phyloP scores from a whole-genome alignment of 2,113 vertebrate genomes.

The Neogale vison region DNA sequence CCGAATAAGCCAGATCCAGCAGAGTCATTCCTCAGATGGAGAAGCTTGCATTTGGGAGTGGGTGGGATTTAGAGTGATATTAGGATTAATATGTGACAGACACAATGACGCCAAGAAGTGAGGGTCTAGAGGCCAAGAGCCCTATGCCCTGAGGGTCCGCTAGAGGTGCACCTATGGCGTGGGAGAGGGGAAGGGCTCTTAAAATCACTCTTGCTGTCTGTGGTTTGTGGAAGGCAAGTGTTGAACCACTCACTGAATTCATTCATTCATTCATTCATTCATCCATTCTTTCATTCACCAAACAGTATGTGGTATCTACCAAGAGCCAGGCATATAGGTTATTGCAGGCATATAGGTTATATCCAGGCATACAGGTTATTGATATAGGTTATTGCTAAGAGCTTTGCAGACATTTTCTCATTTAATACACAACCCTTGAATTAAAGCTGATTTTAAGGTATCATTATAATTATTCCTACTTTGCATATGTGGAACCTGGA shows the following conservation, averaged over 20 bases:
- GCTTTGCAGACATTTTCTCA: not conserved
- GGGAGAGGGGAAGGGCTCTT: not conserved
- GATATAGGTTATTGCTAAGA: not conserved
- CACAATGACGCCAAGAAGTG: not conserved
- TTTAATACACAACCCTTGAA: not conserved
- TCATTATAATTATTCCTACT: not conserved
- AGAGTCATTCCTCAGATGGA: not conserved
- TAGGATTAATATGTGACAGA: not conserved
- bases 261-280: not conserved
- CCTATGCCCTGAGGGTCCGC: not conserved
- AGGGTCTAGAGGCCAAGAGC: not conserved
- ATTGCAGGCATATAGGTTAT: too few species aligned
- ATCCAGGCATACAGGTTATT: too few species aligned
- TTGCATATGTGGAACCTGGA: not conserved
- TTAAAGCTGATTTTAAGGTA: slow-evolving; percentile 31
- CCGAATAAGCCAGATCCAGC: not conserved
- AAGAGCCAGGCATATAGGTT: not conserved
- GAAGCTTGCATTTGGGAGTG: too few species aligned
- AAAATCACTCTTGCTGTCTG: not conserved
- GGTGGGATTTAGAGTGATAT: not conserved
- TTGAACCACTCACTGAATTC: not conserved
- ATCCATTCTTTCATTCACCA: not conserved
- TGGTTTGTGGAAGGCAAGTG: not conserved
- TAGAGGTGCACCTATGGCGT: too few species aligned
- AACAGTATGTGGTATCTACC: not conserved